These are phyloP conservation scores for Muscicapa adusta DNA, from an alignment of 2,113 vertebrate species.

Conservation along the genomic window DNA sequence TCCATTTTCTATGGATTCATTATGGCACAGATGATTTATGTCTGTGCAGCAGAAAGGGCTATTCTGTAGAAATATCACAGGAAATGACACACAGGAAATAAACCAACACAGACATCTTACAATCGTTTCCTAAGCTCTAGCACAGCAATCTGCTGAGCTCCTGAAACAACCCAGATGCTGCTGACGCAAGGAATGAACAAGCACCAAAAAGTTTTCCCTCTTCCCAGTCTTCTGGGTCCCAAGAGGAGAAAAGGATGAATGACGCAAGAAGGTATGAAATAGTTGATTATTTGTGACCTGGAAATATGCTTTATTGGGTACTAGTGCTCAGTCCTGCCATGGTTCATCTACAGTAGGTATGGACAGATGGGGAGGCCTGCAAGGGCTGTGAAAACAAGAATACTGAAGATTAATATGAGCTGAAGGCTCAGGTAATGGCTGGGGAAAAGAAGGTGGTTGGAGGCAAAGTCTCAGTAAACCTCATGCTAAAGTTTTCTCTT, in stretches of 20 bases:
- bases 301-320: neutral
- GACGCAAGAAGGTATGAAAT: neutral
- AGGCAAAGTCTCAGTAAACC: neutral
- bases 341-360: neutral
- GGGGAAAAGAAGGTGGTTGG: neutral
- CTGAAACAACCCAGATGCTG: slow-evolving; percentile 58
- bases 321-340: neutral
- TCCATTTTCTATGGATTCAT: slow-evolving; percentile 11
- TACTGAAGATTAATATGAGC: neutral
- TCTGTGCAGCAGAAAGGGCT: slow-evolving; percentile 2
- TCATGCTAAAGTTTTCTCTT: neutral
- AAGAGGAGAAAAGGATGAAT: neutral
- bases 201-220: neutral
- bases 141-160: neutral
- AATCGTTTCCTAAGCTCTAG: slow-evolving; percentile 33
- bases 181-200: neutral
- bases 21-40: slow-evolving; percentile 17
- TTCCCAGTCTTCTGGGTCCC: neutral
- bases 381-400: neutral
- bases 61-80: slow-evolving; percentile 54
- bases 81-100: slow-evolving; percentile 59
- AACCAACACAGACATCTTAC: slow-evolving; percentile 39
- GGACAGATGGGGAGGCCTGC: neutral
- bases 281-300: neutral
- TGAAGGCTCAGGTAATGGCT: neutral